A percentile compares a stretch with the other conserved stretches of the same genome.
phyloP scores from a whole-genome alignment of 2,888 invertebrate genomes.

The Nomada flava region DNA sequence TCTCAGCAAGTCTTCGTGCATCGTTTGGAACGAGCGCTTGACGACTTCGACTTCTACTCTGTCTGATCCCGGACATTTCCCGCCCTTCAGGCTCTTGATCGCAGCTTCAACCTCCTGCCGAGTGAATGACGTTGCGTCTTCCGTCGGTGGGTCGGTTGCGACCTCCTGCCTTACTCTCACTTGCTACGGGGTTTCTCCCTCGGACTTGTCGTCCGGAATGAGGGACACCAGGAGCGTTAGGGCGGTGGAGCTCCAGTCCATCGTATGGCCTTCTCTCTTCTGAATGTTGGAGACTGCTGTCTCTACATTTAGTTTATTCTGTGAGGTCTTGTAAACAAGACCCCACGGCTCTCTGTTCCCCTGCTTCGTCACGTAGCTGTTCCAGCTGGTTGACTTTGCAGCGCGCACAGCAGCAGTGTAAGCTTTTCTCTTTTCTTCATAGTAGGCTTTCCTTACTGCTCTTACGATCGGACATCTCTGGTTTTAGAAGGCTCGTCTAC shows the following conservation, averaged over 20 bases:
- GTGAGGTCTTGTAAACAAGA: not conserved
- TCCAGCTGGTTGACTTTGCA: not conserved
- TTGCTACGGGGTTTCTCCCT: not conserved
- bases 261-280: not conserved
- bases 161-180: not conserved
- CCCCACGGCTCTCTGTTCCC: not conserved
- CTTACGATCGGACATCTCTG: not conserved
- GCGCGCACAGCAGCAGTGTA: not conserved
- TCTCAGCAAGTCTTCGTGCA: not conserved
- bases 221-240: not conserved
- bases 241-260: not conserved
- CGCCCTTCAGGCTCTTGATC: not conserved
- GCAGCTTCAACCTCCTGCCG: not conserved
- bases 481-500: not conserved
- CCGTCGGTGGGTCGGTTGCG: not conserved
- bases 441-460: too few species aligned
- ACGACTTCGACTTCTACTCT: not conserved
- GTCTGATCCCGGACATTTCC: constrained; percentile 13
- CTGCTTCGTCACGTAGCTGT: not conserved
- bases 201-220: not conserved
- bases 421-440: not conserved
- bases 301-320: not conserved
- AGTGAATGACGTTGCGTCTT: not conserved
- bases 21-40: not conserved
- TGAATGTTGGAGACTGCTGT: not conserved